Evolutionary conservation across 2,797 vertebrate genomes (phyloP), one percentile per base, ranked within the genome.

Genomic region (Intellagama lesueurii): DNA sequence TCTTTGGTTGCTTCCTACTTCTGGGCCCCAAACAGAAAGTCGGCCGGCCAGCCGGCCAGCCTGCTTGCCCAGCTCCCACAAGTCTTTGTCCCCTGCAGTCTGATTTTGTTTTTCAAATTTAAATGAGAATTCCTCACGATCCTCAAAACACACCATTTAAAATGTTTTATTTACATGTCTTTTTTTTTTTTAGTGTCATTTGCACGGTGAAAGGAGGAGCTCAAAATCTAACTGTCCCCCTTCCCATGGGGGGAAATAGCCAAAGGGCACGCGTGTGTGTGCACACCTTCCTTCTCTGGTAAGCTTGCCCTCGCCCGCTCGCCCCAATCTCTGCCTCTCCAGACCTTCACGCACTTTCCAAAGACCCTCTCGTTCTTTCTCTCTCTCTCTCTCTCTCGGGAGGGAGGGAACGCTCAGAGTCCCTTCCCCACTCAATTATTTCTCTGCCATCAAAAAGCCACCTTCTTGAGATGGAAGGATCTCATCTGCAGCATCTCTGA

Each of bases 151-250:
- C 56, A 0, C 44, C 11, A n/a, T 24, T 68, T 0, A 4, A n/a
- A 77, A 82, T 56, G 24, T 89, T 91, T 94, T 94, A 95, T 95
- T 92, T 96, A 95, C 95, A 95, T 87, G 85, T 92, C 68, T 1
- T 81, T 90, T 86, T 95, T 87, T 86, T 79, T 90, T 87, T 96
- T 96, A 96, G 95, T 96, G 96, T 96, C 91, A 69, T 83, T 93
- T 2, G 88, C 93, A 89, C 92, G 89, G 77, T 0, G 47, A 86
- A 92, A 94, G 81, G 82, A 92, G 89, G 94, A 95, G 92, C 94
- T 87, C 87, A 7, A 66, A 7, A 7, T 8, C 19, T 30, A 5
- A 19, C 14, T 1, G 40, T 32, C 72, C 17, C 28, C 49, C 69
- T n/a, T 72, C n/a, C 70, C 30, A 30, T 1, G 0, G 8, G 52